Percentiles rank a stretch among this genome's conserved stretches.
These are phyloP conservation scores for Solea senegalensis DNA, from an alignment of 2,113 vertebrate genomes.

Conservation along the genomic window DNA sequence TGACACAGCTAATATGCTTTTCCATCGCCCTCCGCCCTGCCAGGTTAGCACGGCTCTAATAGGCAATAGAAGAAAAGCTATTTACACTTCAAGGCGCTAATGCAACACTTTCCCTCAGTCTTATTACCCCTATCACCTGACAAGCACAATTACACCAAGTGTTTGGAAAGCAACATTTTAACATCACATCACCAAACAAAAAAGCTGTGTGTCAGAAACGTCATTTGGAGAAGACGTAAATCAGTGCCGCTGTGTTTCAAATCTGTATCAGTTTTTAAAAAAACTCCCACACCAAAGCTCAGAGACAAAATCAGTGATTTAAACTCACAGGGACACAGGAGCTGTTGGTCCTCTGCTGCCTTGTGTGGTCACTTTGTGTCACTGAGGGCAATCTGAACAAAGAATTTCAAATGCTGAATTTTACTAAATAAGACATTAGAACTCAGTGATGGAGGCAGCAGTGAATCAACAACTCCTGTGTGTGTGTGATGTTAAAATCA, in stretches of 20 bases:
- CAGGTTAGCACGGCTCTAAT: conserved; percentile 68
- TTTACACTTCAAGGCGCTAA: conserved; percentile 78
- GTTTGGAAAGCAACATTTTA: conserved; percentile 46
- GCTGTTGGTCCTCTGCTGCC: too few species aligned
- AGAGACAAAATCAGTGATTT: too few species aligned
- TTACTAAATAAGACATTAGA: too few species aligned
- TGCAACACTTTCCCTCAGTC: conserved; percentile 75
- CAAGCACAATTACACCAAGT: conserved; percentile 61
- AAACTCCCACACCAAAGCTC: too few species aligned
- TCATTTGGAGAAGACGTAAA: conserved; percentile 49
- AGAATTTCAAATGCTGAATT: too few species aligned
- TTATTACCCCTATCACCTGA: conserved; percentile 58
- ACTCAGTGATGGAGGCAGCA: too few species aligned
- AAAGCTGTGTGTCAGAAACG: conserved; percentile 39
- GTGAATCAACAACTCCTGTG: too few species aligned
- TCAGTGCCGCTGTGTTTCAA: conserved; percentile 1
- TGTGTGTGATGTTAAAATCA: too few species aligned
- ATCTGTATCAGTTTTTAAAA: too few species aligned
- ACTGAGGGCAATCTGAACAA: too few species aligned
- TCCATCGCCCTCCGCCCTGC: conserved; percentile 40
- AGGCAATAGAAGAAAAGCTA: conserved; percentile 69
- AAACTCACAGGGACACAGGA: too few species aligned
- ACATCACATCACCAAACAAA: conserved; percentile 7
- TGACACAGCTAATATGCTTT: conserved; percentile 70
- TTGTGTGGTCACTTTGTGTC: too few species aligned